Conservation (phyloP, 2,113 vertebrate species). For the Tyto alba region DNA sequence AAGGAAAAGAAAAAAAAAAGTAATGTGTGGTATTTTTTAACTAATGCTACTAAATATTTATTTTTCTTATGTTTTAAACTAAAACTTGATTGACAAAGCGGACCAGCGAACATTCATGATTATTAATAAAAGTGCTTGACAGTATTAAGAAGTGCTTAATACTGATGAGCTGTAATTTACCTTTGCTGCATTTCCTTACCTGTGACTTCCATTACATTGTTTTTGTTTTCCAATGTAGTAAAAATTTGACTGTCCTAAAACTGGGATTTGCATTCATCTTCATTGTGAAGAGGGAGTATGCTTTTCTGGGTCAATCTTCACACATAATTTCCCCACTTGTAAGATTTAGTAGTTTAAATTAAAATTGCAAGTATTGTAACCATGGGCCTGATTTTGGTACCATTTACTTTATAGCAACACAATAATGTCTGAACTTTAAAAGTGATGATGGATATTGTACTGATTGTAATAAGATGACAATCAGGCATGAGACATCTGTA, state of each 20-base stretch:
- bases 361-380: background rate
- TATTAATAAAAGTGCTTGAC: background rate
- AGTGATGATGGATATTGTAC: background rate
- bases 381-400: background rate
- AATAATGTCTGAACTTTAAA: background rate
- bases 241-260: background rate
- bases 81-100: background rate
- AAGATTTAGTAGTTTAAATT: background rate
- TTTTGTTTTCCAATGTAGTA: background rate
- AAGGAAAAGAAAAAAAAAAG: background rate
- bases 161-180: background rate
- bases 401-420: background rate
- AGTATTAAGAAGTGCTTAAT: background rate
- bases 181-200: background rate
- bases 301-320: background rate
- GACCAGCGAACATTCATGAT: background rate
- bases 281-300: background rate
- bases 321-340: background rate
- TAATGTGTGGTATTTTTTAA: accelerated
- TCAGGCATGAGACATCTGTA: background rate
- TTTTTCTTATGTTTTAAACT: background rate
- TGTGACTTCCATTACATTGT: background rate
- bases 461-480: background rate
- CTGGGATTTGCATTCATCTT: background rate
- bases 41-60: background rate